These are phyloP conservation scores for Protobothrops mucrosquamatus DNA, from an alignment of 2,113 vertebrate species.

Conservation along the genomic window DNA sequence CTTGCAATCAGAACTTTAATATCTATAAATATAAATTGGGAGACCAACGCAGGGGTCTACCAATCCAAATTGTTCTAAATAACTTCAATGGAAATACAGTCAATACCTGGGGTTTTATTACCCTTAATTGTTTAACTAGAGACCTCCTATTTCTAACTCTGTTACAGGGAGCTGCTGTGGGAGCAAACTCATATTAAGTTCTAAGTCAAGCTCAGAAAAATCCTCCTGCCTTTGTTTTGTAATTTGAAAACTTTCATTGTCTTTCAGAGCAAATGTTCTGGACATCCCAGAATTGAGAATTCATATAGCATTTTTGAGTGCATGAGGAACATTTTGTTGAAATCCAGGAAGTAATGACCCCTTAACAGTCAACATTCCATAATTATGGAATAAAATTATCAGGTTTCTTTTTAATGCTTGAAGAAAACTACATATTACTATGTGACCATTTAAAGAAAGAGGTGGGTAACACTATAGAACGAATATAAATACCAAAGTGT, in stretches of 20 bases:
- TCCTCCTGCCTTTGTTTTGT: not conserved
- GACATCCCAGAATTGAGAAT: not conserved
- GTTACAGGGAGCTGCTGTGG: not conserved
- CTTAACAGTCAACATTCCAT: not conserved
- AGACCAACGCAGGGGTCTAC: not conserved
- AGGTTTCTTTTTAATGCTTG: not conserved
- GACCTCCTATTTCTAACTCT: not conserved
- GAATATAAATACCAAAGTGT: not conserved
- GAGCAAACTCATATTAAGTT: not conserved
- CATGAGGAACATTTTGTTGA: slow-evolving; percentile 27
- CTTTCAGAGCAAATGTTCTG: not conserved
- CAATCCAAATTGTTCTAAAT: not conserved
- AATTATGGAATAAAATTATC: not conserved
- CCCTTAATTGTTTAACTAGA: not conserved
- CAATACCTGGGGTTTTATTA: not conserved
- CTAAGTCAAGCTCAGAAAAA: not conserved
- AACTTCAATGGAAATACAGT: not conserved
- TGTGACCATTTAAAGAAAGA: not conserved
- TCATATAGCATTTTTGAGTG: not conserved
- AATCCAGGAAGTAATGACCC: not conserved
- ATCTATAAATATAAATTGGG: not conserved
- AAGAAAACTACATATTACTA: not conserved
- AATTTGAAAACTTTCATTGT: not conserved
- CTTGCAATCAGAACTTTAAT: not conserved
- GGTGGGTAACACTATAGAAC: not conserved